Evolutionary conservation across 1,140 invertebrate species (phyloP).

Genomic region (Macrocentrus cingulum): DNA sequence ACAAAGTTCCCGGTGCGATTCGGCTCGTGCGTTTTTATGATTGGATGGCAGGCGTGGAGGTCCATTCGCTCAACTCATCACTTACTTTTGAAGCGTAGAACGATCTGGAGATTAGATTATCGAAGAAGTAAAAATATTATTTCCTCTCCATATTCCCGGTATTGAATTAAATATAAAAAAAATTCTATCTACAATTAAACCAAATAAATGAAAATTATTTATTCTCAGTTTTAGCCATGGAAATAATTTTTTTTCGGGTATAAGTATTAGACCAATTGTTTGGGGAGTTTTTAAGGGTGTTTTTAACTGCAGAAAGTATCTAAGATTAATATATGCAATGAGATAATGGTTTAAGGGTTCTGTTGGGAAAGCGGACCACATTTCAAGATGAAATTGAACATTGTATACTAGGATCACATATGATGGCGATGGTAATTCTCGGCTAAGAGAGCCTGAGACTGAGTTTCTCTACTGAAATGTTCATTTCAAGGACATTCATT

Average conservation of each 20-base stretch:
- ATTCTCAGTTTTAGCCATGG: no score
- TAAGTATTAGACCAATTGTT: no score
- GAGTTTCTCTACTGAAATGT: background rate
- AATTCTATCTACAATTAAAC: background rate
- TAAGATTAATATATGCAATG: slow-evolving; percentile 17
- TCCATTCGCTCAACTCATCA: slow-evolving; percentile 44
- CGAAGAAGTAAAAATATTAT: slow-evolving; percentile 30
- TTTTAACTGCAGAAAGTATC: background rate
- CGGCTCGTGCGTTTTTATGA: no score
- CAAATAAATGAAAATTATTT: background rate
- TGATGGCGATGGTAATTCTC: slow-evolving; percentile 29
- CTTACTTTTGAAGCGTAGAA: slow-evolving; percentile 44
- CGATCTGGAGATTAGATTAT: slow-evolving; percentile 28
- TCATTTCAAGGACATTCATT: slow-evolving; percentile 10
- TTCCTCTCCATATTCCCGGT: background rate
- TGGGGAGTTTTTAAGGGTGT: no score
- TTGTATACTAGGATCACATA: slow-evolving; percentile 44
- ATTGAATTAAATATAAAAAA: slow-evolving; percentile 5
- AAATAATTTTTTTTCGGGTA: no score
- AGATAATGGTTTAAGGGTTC: no score
- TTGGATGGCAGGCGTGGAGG: slow-evolving; percentile 22
- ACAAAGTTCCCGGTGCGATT: slow-evolving; percentile 10
- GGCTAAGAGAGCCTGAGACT: slow-evolving; percentile 9
- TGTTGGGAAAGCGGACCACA: slow-evolving; percentile 38
- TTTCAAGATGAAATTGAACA: slow-evolving; percentile 55